Conservation (phyloP, 2,797 vertebrate species). For the Pempheris klunzingeri region DNA sequence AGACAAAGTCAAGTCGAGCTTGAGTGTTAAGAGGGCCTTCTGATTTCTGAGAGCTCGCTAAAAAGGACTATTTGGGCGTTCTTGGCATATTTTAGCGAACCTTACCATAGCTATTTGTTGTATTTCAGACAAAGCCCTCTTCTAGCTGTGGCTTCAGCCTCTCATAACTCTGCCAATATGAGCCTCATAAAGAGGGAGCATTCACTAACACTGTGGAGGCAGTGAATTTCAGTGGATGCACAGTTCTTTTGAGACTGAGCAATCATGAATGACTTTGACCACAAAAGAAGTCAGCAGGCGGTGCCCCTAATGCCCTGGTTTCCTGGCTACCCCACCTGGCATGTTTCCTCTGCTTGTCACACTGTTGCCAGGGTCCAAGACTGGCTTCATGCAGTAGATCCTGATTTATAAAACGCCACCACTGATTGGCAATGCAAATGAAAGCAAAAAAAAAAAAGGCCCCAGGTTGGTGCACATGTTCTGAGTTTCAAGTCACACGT, state of each 20-base stretch:
- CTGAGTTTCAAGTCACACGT: not conserved
- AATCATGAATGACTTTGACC: not conserved
- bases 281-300: not conserved
- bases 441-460: too few species aligned
- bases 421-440: not conserved
- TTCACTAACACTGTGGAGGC: too few species aligned
- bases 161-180: not conserved
- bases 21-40: not conserved
- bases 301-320: not conserved
- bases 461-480: not conserved
- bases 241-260: not conserved
- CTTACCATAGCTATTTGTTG: not conserved
- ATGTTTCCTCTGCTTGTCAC: not conserved
- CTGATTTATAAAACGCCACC: not conserved
- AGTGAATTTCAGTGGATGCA: not conserved
- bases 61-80: constrained; percentile 1
- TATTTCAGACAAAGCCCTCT: not conserved
- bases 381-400: not conserved
- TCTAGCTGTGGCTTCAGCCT: not conserved
- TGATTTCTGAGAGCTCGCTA: constrained; percentile 16
- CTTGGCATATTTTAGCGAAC: constrained; percentile 1
- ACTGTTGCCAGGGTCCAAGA: not conserved
- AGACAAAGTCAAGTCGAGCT: constrained; percentile 22
- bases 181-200: not conserved
- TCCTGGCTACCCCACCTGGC: not conserved